Conservation (phyloP, 2,797 vertebrate genomes). For the Poecilia picta region DNA sequence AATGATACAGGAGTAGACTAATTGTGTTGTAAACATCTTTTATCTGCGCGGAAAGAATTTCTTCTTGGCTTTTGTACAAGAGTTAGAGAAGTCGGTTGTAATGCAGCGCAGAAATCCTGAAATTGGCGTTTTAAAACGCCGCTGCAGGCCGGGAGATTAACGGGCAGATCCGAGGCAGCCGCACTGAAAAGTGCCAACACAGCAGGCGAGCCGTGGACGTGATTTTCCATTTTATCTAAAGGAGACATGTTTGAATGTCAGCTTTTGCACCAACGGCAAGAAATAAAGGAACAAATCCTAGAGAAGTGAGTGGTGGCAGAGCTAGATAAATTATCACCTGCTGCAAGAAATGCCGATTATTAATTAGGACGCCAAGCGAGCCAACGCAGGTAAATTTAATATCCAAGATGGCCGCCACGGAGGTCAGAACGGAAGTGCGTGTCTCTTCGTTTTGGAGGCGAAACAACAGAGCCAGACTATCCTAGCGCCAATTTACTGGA, state of each 20-base stretch:
- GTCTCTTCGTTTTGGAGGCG: no score
- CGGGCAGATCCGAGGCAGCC: slow-evolving; percentile 1
- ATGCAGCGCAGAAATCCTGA: background rate
- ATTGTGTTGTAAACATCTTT: background rate
- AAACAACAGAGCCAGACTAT: no score
- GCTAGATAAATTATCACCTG: background rate
- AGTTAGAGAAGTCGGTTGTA: slow-evolving; percentile 30
- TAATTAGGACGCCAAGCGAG: no score
- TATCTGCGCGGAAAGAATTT: slow-evolving; percentile 3
- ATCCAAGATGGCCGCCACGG: no score
- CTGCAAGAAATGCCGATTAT: no score
- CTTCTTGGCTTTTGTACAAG: background rate
- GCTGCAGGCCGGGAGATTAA: slow-evolving; percentile 21
- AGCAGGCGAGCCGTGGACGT: background rate
- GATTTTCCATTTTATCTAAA: background rate
- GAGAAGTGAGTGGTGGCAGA: background rate
- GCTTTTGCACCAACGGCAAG: background rate
- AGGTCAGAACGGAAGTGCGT: no score
- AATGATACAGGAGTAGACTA: background rate
- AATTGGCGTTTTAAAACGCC: background rate
- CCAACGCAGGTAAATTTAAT: no score
- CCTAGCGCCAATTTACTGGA: no score
- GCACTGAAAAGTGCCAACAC: background rate
- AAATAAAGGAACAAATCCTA: background rate
- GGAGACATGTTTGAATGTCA: background rate